Base-by-base conservation (phyloP, 2,888 invertebrate genomes). In the Sinodicranocentrus sp. region DNA sequence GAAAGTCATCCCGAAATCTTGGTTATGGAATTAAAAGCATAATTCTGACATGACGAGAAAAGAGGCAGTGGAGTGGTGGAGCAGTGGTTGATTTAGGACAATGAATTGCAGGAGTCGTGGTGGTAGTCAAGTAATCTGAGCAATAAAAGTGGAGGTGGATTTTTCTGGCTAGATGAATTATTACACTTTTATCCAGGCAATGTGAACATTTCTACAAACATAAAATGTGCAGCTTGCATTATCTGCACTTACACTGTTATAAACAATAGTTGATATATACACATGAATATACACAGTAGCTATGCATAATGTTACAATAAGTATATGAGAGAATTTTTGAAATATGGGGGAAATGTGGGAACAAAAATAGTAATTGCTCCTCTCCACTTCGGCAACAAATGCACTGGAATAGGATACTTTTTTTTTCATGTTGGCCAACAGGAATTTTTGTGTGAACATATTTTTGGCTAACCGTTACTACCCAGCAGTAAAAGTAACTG, bases 111-210 rank as follows among this genome's bases (percentile, higher is more conserved):
- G 48, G 2, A 10, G 48, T n/a, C 10, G 52, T 54, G 15, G 48
- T 17, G 71, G 79, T 23, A 23, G 73, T 75, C 75, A 82, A 82
- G 82, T 82, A 82, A 82, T 82, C 82, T 75, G 75, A 82, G 82
- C 68, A 82, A 82, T 82, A 82, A 82, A 80, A 82, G 75, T 68
- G 82, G 75, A 82, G 82, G 82, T 82, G 82, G 82, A 70, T 72
- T 80, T 79, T 65, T 70, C 72, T 67, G 54, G 33, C 26, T 28
- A 57, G 75, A 75, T 82, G 82, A 82, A 65, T 82, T 82, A 82
- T 82, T 82, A 61, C 73, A n/a, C 57, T 57, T 23, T 57, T 23
- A 57, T 57, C n/a, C 48, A 10, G 15, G 48, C 33, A 33, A n/a
- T n/a, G n/a, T n/a, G n/a, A n/a, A n/a, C n/a, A 13, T 39, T 39